phyloP scores from a whole-genome alignment of 2,888 invertebrate species.

The Myopa testacea region DNA sequence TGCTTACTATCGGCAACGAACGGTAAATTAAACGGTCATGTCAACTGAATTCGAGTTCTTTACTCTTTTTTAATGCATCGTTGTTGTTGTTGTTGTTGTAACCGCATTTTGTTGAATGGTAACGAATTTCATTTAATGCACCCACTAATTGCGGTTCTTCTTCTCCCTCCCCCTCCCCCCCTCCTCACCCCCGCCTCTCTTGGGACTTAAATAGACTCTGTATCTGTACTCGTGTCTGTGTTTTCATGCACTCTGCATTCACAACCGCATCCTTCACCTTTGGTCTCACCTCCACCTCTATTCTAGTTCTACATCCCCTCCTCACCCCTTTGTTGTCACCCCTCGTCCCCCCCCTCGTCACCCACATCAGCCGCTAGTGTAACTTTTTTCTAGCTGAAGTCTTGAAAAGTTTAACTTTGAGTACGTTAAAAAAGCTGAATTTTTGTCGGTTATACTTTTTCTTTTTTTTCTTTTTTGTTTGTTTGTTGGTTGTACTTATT shows the following conservation, averaged over 20 bases:
- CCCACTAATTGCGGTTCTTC: not conserved
- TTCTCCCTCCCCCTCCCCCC: not conserved
- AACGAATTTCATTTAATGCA: constrained; percentile 1
- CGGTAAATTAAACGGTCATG: constrained; percentile 15
- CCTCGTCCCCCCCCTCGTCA: too few relatives aligned
- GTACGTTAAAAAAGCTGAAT: not conserved
- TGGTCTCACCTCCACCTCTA: too few relatives aligned
- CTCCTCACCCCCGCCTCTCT: not conserved
- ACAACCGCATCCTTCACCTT: not conserved
- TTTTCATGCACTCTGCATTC: not conserved
- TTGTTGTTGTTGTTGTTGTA: not conserved
- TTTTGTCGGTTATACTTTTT: not conserved
- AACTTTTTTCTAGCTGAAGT: too few relatives aligned
- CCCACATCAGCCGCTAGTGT: too few relatives aligned
- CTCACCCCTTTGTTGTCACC: too few relatives aligned
- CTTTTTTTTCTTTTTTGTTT: not conserved
- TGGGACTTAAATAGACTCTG: not conserved
- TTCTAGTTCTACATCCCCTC: too few relatives aligned
- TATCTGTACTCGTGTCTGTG: not conserved
- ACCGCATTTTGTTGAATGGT: not conserved
- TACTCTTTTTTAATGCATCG: not conserved
- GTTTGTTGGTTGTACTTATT: not conserved
- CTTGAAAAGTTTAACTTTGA: too few relatives aligned
- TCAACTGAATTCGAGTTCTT: not conserved
- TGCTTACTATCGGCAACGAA: constrained; percentile 15